phyloP scores from a whole-genome alignment of 2,888 invertebrate species.

The Leptothorax acervorum region DNA sequence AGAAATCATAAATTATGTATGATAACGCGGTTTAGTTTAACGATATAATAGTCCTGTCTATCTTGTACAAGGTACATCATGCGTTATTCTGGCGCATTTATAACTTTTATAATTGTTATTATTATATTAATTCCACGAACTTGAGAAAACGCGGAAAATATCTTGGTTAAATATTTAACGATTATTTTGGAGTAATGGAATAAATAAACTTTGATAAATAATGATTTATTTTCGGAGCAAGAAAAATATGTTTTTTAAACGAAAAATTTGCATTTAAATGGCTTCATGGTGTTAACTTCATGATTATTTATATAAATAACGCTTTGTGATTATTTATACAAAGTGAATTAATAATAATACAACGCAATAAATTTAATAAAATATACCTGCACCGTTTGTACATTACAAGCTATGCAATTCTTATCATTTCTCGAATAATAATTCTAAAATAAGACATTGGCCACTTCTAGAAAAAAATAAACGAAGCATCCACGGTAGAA shows the following conservation, averaged over 20 bases:
- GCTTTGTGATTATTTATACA: background rate
- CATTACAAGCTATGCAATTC: background rate
- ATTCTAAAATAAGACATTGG: background rate
- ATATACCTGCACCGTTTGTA: background rate
- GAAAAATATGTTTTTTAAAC: background rate
- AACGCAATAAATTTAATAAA: background rate
- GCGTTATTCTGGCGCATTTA: background rate
- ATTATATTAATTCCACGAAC: background rate
- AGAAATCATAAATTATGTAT: constrained; percentile 38
- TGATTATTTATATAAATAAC: background rate
- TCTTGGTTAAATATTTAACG: background rate
- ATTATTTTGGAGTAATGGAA: background rate
- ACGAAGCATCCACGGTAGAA: background rate
- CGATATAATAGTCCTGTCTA: constrained; percentile 13
- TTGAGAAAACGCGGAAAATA: background rate
- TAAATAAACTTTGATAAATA: background rate
- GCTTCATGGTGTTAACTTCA: background rate
- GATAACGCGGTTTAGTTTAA: constrained; percentile 29
- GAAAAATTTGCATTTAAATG: background rate
- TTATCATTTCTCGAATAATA: background rate
- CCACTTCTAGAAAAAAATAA: background rate
- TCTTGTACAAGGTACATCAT: background rate
- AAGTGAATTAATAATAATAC: background rate
- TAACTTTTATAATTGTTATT: constrained; percentile 16
- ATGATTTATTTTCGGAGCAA: background rate